Percentiles rank a stretch among this genome's conserved stretches.
These are phyloP conservation scores for Melipona beecheii DNA, from an alignment of 2,888 invertebrate genomes.

Conservation along the genomic window DNA sequence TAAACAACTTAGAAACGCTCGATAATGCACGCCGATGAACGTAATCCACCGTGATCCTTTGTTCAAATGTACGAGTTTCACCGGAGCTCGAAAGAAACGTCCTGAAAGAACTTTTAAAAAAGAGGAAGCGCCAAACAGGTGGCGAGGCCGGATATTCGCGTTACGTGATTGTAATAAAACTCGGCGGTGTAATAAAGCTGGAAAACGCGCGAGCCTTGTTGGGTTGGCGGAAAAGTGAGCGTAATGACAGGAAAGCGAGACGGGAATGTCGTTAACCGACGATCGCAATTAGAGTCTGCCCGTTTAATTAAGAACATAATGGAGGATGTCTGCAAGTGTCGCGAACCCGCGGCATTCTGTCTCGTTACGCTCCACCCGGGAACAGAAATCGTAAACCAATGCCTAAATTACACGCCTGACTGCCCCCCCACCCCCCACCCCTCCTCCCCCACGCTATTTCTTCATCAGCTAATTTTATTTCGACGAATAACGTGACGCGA, in stretches of 20 bases:
- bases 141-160: too few relatives aligned
- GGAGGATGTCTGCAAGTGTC: constrained; percentile 29
- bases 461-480: not conserved
- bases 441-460: not conserved
- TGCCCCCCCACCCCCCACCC: too few relatives aligned
- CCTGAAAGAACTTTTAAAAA: not conserved
- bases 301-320: constrained; percentile 47
- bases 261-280: constrained; percentile 43
- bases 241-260: constrained; percentile 51
- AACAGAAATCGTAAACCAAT: constrained; percentile 8
- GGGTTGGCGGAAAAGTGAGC: constrained; percentile 36
- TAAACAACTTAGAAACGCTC: not conserved
- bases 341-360: constrained; percentile 9
- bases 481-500: not conserved
- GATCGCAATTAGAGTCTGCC: constrained; percentile 47
- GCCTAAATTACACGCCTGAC: constrained; percentile 28
- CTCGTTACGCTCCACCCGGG: constrained; percentile 1
- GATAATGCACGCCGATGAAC: not conserved
- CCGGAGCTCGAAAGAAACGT: too few relatives aligned
- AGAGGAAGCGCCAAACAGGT: not conserved
- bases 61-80: too few relatives aligned
- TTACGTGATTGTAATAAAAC: too few relatives aligned
- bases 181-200: constrained; percentile 11
- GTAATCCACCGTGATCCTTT: too few relatives aligned
- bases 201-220: not conserved